These are phyloP conservation scores for Tenodera sinensis DNA, from an alignment of 2,888 invertebrate genomes.

Conservation along the genomic window DNA sequence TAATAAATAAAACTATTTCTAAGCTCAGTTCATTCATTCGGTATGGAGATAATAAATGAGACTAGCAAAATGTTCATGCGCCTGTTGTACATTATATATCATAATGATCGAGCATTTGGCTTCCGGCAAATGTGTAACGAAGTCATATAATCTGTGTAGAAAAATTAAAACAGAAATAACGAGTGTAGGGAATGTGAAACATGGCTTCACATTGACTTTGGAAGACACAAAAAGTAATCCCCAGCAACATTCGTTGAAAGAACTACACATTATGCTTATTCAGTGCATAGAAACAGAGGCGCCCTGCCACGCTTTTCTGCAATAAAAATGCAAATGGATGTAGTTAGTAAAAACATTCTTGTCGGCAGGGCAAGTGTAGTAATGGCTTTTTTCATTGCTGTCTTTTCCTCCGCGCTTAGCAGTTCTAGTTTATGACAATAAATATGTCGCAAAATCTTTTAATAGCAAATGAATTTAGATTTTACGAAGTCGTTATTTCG, in stretches of 20 bases:
- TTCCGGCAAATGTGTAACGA: neutral
- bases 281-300: neutral
- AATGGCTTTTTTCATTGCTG: neutral
- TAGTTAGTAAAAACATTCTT: neutral
- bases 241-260: neutral
- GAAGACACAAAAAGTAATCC: neutral
- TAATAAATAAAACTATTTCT: too few species aligned
- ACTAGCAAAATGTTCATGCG: neutral
- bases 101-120: neutral
- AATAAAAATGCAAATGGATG: neutral
- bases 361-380: neutral
- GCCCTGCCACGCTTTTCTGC: neutral
- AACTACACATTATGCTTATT: neutral
- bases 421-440: neutral
- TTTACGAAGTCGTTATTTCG: too few species aligned
- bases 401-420: neutral
- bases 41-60: too few species aligned
- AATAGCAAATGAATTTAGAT: neutral
- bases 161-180: neutral
- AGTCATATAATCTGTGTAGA: neutral
- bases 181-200: neutral
- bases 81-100: neutral
- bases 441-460: neutral
- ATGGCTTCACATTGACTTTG: neutral
- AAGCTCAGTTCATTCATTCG: too few species aligned